These are phyloP conservation scores for Stichodactyla mertensii DNA, from an alignment of 64 coral and sea anemone species.

Conservation along the genomic window DNA sequence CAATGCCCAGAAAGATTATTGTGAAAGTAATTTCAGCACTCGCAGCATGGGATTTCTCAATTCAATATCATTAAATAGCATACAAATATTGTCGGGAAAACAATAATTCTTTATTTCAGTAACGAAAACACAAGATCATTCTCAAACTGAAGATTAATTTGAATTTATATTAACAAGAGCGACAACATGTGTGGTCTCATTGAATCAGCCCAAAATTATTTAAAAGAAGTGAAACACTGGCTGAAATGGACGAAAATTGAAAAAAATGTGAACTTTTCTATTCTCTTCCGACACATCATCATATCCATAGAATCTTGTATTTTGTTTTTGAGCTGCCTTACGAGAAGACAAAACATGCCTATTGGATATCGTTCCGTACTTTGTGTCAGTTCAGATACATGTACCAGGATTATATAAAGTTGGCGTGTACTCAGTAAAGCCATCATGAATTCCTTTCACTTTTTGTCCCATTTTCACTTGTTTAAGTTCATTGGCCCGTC, in stretches of 20 bases:
- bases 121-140: slow-evolving; percentile 17
- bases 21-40: slow-evolving; percentile 22
- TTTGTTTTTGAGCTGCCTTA: background rate
- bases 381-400: background rate
- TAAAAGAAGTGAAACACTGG: background rate
- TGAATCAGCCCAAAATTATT: background rate
- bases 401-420: background rate
- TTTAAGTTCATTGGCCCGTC: slow-evolving; percentile 10
- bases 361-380: background rate
- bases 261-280: background rate
- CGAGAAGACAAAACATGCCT: background rate
- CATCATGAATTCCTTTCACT: background rate
- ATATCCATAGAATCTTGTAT: background rate
- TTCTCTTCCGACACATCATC: background rate
- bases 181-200: background rate
- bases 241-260: background rate
- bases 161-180: background rate
- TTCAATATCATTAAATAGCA: slow-evolving; percentile 16
- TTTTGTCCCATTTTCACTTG: background rate
- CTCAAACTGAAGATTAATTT: slow-evolving; percentile 12
- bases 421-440: background rate
- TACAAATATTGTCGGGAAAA: slow-evolving; percentile 14
- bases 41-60: slow-evolving; percentile 24
- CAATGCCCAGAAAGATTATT: background rate
- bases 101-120: slow-evolving; percentile 17